Conservation (phyloP, 1,140 invertebrate genomes). For the Gryllus bimaculatus region DNA sequence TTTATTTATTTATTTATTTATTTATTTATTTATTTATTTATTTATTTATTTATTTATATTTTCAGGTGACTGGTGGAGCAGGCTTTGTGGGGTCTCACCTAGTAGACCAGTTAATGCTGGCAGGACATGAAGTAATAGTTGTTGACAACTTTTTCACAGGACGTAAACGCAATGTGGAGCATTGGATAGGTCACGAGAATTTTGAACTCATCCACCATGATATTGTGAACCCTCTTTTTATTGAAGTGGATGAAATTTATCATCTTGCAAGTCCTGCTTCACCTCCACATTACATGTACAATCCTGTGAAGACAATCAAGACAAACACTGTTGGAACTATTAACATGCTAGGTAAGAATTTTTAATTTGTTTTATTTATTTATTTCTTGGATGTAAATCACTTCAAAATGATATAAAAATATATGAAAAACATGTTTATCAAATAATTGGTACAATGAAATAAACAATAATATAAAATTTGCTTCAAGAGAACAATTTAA, state of each 20-base stretch:
- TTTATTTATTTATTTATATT: slow-evolving; percentile 7
- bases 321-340: slow-evolving; percentile 99
- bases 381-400: too few species aligned
- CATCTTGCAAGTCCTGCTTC: slow-evolving; percentile 97
- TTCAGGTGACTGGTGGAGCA: slow-evolving; percentile 87
- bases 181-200: slow-evolving; percentile 98
- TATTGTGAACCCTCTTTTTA: slow-evolving; percentile 94
- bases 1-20: neutral
- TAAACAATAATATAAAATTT: too few species aligned
- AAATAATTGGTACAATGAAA: too few species aligned
- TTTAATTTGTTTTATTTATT: neutral
- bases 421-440: too few species aligned
- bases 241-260: slow-evolving; percentile 99
- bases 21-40: slow-evolving; percentile 5
- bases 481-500: too few species aligned
- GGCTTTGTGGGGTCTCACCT: slow-evolving; percentile 99
- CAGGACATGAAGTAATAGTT: slow-evolving; percentile 96
- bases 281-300: slow-evolving; percentile 99
- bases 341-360: slow-evolving; percentile 84
- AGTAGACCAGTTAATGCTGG: slow-evolving; percentile 88
- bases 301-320: slow-evolving; percentile 99
- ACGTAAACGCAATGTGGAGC: slow-evolving; percentile 91
- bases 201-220: slow-evolving; percentile 99
- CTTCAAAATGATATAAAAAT: too few species aligned
- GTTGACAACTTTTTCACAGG: slow-evolving; percentile 99